Base-by-base conservation (phyloP, 2,888 invertebrate species). In the Cheiracanthium punctorium region DNA sequence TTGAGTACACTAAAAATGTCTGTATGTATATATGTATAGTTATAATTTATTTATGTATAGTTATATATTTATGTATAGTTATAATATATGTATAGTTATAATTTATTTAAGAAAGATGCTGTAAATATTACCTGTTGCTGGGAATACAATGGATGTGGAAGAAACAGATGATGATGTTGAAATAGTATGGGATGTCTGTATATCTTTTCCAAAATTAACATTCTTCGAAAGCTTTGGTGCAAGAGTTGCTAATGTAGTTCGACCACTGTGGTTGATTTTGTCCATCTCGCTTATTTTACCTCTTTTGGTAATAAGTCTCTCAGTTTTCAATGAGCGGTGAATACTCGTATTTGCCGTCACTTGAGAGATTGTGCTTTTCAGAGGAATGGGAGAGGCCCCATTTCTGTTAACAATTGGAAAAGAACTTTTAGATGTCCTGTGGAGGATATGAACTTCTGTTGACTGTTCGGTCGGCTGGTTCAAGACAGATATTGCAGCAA, bases 61-160 rank as follows among this genome's bases (percentile, higher is more conserved):
- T n/a, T n/a, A n/a, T n/a, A n/a, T n/a, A n/a, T n/a, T n/a, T n/a
- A n/a, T n/a, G n/a, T n/a, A n/a, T n/a, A n/a, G n/a, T n/a, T n/a
- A n/a, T n/a, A n/a, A n/a, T n/a, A n/a, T n/a, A n/a, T n/a, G n/a
- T n/a, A n/a, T n/a, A n/a, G n/a, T n/a, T n/a, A n/a, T n/a, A n/a
- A n/a, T n/a, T n/a, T n/a, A n/a, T n/a, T n/a, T n/a, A n/a, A n/a
- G n/a, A n/a, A n/a, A n/a, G n/a, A n/a, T n/a, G n/a, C n/a, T n/a
- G n/a, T n/a, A 29, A 20, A 5, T 28, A 37, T 43, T 87, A 87
- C 87, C 87, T 41, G 87, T 87, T 24, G 81, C 87, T 52, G 87
- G 87, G 52, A 87, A 87, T 65, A 87, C 87, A 67, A 87, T 87
- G 7, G 87, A 87, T 41, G 87, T 87, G 5, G 87, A 87, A 33